Conservation (phyloP, 2,113 vertebrate genomes). For the Axis porcinus region DNA sequence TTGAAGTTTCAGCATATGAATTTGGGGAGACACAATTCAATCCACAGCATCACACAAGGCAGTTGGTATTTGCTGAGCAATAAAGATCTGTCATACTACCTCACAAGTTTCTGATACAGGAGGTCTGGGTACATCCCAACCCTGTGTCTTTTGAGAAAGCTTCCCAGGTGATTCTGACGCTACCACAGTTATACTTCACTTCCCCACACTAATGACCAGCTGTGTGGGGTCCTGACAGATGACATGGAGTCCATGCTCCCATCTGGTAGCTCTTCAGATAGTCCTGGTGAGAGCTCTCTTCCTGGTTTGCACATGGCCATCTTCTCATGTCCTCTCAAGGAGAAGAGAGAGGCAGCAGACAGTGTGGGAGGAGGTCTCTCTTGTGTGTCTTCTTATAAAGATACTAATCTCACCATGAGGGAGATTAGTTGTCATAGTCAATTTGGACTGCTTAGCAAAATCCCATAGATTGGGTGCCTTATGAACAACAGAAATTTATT, state of each 20-base stretch:
- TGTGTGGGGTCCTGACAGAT: not conserved
- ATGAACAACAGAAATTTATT: not conserved
- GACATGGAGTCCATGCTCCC: not conserved
- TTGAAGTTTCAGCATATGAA: not conserved
- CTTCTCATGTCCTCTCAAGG: not conserved
- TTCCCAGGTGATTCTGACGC: not conserved
- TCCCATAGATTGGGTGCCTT: not conserved
- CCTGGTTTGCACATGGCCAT: not conserved
- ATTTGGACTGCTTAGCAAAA: not conserved
- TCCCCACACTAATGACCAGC: not conserved
- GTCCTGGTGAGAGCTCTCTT: not conserved
- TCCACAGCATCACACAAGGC: not conserved
- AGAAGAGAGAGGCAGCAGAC: not conserved
- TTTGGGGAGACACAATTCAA: not conserved
- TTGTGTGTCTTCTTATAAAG: not conserved
- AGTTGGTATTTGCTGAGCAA: not conserved
- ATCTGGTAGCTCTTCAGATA: not conserved
- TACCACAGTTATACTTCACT: not conserved
- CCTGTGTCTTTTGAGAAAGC: not conserved
- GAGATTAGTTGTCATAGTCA: not conserved
- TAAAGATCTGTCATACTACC: not conserved
- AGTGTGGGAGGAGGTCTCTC: not conserved
- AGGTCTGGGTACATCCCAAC: not conserved
- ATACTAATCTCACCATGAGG: not conserved
- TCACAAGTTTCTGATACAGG: not conserved